These are phyloP conservation scores for Catajapyx aquilonaris DNA, from an alignment of 1,140 invertebrate species.

Conservation along the genomic window DNA sequence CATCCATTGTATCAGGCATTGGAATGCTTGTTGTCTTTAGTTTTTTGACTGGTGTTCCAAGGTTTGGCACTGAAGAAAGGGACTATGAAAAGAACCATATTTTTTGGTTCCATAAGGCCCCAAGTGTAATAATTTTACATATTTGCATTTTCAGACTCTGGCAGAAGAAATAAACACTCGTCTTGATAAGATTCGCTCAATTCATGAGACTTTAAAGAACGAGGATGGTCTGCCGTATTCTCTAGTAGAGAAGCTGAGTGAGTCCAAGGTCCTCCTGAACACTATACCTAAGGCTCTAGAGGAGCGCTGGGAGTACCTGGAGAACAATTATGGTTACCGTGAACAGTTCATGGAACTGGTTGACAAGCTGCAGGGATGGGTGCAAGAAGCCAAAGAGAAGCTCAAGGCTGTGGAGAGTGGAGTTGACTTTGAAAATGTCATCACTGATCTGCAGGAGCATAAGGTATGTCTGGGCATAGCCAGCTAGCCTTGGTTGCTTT, in stretches of 20 bases:
- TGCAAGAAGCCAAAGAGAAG: slow-evolving; percentile 56
- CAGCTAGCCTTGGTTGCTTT: no score
- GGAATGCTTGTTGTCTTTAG: no score
- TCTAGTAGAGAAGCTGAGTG: slow-evolving; percentile 58
- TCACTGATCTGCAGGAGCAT: slow-evolving; percentile 61
- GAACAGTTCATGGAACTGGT: slow-evolving; percentile 45
- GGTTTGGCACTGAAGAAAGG: no score
- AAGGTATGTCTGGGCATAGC: slow-evolving; percentile 28
- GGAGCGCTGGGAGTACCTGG: slow-evolving; percentile 54
- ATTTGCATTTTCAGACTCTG: slow-evolving; percentile 26
- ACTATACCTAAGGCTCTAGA: slow-evolving; percentile 56
- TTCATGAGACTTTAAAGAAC: slow-evolving; percentile 42
- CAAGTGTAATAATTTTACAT: neutral
- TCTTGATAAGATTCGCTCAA: slow-evolving; percentile 40
- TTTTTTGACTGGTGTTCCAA: no score
- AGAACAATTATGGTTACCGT: slow-evolving; percentile 54
- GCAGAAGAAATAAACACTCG: slow-evolving; percentile 45
- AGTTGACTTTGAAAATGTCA: slow-evolving; percentile 67
- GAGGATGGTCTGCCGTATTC: slow-evolving; percentile 56
- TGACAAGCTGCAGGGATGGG: slow-evolving; percentile 63
- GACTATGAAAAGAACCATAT: no score
- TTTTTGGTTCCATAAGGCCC: neutral
- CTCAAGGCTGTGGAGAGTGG: slow-evolving; percentile 50
- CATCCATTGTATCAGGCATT: no score
- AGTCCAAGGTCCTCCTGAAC: slow-evolving; percentile 48